Percentiles rank a stretch among this genome's conserved stretches.
Conservation (phyloP, 1,140 invertebrate species). For the Trissolcus basalis region DNA sequence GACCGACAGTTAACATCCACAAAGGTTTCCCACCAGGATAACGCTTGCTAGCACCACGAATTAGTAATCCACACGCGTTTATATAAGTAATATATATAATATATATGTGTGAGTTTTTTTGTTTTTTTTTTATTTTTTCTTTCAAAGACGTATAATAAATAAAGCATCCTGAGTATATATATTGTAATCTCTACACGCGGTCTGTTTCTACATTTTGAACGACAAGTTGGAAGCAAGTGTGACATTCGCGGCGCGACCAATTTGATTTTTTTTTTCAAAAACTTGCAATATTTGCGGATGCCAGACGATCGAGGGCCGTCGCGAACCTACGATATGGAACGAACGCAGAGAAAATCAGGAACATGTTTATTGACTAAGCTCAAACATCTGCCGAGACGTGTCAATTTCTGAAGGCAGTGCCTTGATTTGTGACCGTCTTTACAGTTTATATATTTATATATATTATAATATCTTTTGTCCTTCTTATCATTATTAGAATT, state of each 20-base stretch:
- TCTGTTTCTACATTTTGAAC: slow-evolving; percentile 67
- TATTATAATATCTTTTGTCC: slow-evolving; percentile 32
- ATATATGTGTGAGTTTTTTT: slow-evolving; percentile 45
- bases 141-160: slow-evolving; percentile 72
- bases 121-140: slow-evolving; percentile 26
- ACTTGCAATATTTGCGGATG: slow-evolving; percentile 15
- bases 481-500: slow-evolving; percentile 12
- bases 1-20: slow-evolving; percentile 15
- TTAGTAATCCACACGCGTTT: slow-evolving; percentile 70
- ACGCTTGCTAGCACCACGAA: slow-evolving; percentile 72
- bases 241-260: slow-evolving; percentile 35
- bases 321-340: slow-evolving; percentile 62
- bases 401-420: slow-evolving; percentile 53
- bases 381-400: slow-evolving; percentile 53
- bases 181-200: slow-evolving; percentile 73
- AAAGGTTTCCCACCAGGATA: slow-evolving; percentile 62
- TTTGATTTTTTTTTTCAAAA: slow-evolving; percentile 61
- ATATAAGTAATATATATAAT: slow-evolving; percentile 52
- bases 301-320: slow-evolving; percentile 16
- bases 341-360: slow-evolving; percentile 66
- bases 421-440: slow-evolving; percentile 48
- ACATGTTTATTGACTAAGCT: slow-evolving; percentile 65
- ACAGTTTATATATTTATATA: slow-evolving; percentile 28
- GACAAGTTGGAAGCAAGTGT: slow-evolving; percentile 61
- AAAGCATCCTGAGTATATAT: slow-evolving; percentile 77